Base-by-base conservation (phyloP, 2,797 vertebrate species). In the Antennarius maculatus region DNA sequence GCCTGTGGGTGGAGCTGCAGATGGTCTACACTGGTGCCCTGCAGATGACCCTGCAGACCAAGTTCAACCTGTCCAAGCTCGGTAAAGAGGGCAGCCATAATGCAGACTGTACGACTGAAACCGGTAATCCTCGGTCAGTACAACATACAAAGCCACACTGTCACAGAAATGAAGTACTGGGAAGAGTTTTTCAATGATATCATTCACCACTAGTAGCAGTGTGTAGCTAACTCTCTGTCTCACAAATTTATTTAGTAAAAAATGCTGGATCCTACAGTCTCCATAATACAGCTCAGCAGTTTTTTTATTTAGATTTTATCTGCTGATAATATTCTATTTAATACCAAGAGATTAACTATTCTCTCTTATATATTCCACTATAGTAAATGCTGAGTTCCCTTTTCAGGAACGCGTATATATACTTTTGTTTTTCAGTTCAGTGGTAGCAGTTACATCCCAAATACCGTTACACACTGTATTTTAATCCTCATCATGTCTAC, bases 11-110 rank as follows among this genome's bases (percentile, higher is more conserved):
- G 79, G 92, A 96, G 77, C 76, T 96, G 87, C 94, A 95, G 55
- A 77, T 96, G 79, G 90, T 89, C 58, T 97, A 97, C 89, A 94
- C 89, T 0, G 95, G 95, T 27, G 90, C 90, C 0, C 87, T 97
- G 74, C 95, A 97, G 92, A 96, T 97, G 94, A 97, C 94, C 0
- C 92, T 97, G 4, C 94, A 97, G 87, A 97, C 95, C 0, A 97
- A 96, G 88, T 95, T 96, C 89, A 96, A 97, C 83, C 86, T 97
- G 85, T 93, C 94, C 80, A 97, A 94, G 69, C 89, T 97, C 76
- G 95, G 95, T 2, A 97, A 96, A 81, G 95, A 97, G 16, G 87
- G 76, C 0, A 64, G 71, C 5, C 89, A 92, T 60, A 94, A 95
- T 31, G 56, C 82, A 0, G 1, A 92, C 50, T 86, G 51, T 0